These are phyloP conservation scores for Palythoa caribaeorum DNA, from an alignment of 92 coral and sea anemone genomes.

Conservation along the genomic window DNA sequence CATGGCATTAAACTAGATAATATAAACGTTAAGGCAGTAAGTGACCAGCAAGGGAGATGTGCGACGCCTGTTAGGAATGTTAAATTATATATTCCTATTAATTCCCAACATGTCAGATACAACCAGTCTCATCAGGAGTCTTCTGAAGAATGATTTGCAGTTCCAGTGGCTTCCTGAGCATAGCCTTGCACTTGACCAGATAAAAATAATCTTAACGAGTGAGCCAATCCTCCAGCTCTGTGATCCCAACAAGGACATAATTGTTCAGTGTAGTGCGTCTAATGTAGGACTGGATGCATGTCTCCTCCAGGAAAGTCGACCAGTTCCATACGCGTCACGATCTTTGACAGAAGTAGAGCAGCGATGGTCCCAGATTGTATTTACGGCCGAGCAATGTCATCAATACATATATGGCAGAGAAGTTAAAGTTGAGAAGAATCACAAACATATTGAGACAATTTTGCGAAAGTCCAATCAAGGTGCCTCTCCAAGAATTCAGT, in stretches of 20 bases:
- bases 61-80: conserved; percentile 27
- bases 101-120: conserved; percentile 22
- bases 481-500: background rate
- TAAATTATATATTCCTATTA: conserved; percentile 38
- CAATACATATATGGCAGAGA: conserved; percentile 24
- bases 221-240: conserved; percentile 37
- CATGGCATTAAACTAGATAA: conserved; percentile 8
- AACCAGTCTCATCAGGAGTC: conserved; percentile 25
- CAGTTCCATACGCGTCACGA: conserved; percentile 52
- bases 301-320: conserved; percentile 37
- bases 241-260: conserved; percentile 22
- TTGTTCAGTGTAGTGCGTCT: conserved; percentile 39
- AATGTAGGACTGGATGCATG: conserved; percentile 40
- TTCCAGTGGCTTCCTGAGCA: conserved; percentile 20
- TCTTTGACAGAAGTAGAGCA: conserved; percentile 26
- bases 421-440: conserved; percentile 1
- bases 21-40: conserved; percentile 7
- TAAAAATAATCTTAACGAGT: background rate
- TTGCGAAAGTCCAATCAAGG: conserved; percentile 11
- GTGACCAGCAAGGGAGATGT: background rate
- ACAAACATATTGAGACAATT: conserved; percentile 12
- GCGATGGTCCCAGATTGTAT: conserved; percentile 24
- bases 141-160: conserved; percentile 39
- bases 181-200: conserved; percentile 1
- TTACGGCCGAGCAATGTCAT: background rate